Evolutionary conservation across 92 coral and sea anemone genomes (phyloP).

Genomic region (Porites evermanni): DNA sequence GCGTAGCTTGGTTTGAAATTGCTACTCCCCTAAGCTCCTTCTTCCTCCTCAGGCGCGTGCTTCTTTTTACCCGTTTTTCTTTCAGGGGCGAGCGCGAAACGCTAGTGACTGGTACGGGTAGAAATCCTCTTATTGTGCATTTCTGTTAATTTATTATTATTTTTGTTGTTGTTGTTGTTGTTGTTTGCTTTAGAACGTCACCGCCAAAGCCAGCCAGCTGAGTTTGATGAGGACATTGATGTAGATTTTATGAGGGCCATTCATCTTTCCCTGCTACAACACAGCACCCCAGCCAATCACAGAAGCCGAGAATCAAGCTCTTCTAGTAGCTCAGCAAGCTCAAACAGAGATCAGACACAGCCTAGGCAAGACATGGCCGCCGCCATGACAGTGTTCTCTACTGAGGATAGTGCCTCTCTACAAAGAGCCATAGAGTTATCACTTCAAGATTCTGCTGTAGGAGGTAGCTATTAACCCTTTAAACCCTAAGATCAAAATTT

Average conservation of each 20-base stretch:
- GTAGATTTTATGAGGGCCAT: slow-evolving; percentile 81
- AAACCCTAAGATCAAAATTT: too few species aligned
- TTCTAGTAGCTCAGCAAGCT: slow-evolving; percentile 80
- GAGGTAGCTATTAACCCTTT: background rate
- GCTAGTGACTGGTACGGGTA: background rate
- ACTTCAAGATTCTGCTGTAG: slow-evolving; percentile 50
- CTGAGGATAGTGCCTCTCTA: slow-evolving; percentile 75
- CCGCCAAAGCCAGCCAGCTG: slow-evolving; percentile 40
- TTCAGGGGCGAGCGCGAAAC: too few species aligned
- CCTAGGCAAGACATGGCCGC: background rate
- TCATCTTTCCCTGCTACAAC: slow-evolving; percentile 74
- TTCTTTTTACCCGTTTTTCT: too few species aligned
- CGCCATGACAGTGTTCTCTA: slow-evolving; percentile 38
- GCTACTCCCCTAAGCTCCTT: too few species aligned
- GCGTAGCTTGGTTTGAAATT: too few species aligned
- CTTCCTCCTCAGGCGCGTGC: too few species aligned
- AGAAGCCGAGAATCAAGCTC: slow-evolving; percentile 51
- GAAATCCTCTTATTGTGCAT: background rate
- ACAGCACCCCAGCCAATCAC: slow-evolving; percentile 50
- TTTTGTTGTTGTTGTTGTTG: background rate
- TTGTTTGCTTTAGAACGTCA: slow-evolving; percentile 8
- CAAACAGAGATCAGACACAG: slow-evolving; percentile 59
- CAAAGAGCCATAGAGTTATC: slow-evolving; percentile 96
- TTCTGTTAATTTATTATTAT: background rate
- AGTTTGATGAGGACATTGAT: slow-evolving; percentile 60